Base-by-base conservation (phyloP, 2,888 invertebrate genomes). In the Leucozona laternaria region DNA sequence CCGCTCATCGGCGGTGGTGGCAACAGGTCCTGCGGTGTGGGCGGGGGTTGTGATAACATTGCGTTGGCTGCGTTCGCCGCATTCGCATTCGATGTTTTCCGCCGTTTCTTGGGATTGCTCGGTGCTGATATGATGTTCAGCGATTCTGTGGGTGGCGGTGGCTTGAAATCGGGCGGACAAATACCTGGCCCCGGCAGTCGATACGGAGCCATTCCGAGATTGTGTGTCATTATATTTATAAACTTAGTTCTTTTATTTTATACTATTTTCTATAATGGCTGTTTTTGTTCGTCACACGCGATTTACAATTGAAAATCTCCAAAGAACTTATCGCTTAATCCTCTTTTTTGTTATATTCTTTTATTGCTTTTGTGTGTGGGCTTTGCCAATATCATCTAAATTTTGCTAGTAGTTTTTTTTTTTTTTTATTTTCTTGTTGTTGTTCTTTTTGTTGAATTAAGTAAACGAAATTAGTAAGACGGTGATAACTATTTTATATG, bases 1-100 rank as follows among this genome's bases (percentile, higher is more conserved):
- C 97, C 97, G 58, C 97, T 96, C 90, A 97, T 94, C 2, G 96
- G 95, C 31, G 97, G 97, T 57, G 97, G 97, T 89, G 97, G 94
- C 71, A 92, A 89, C 88, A 97, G 93, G 90, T 97, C 95, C 92
- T 97, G 96, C 90, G 95, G 96, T 90, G 95, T 95, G 80, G 95
- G 96, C 79, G 95, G 95, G 66, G 92, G 95, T 78, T 95, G 95
- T 89, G 95, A 95, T 89, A 95, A 95, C 90, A 95, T 94, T 84
- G 94, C 93, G 89, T 91, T 92, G 60, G 92, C 91, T 88, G 92
- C 91, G 62, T 92, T 92, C 71, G 91, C 92, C 66, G 91, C 92
- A 25, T 91, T 91, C 57, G 95, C 95, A 92, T 95, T 96, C 86
- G 95, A 94, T 89, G 97, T 96, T 94, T 97, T 95, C 93, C 96